Conservation (phyloP, 2,888 invertebrate species). For the Mesorhabditis sp. region DNA sequence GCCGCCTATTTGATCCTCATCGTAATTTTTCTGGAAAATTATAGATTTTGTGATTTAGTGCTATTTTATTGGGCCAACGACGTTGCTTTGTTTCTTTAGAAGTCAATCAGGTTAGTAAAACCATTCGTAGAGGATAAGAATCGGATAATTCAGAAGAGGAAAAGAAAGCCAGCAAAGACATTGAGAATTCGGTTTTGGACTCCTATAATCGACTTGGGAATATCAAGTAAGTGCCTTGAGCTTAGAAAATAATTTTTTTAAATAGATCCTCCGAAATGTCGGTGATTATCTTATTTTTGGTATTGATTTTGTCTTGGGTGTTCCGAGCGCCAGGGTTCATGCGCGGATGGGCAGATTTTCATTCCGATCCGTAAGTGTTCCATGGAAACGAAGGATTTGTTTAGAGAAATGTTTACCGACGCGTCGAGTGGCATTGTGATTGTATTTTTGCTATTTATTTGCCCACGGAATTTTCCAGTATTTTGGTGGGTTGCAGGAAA, state of each 20-base stretch:
- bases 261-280: constrained; percentile 26
- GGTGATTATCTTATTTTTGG: constrained; percentile 17
- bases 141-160: background rate
- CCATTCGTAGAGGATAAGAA: background rate
- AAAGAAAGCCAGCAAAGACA: background rate
- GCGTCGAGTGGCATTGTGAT: constrained; percentile 25
- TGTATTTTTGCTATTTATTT: constrained; percentile 25
- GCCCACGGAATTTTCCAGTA: constrained; percentile 20
- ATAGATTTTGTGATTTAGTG: background rate
- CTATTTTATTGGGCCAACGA: background rate
- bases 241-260: background rate
- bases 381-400: background rate
- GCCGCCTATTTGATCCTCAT: constrained; percentile 29
- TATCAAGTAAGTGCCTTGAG: constrained; percentile 16
- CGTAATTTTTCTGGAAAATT: constrained; percentile 6
- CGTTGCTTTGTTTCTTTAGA: background rate
- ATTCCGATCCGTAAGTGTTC: constrained; percentile 10
- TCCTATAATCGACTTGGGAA: constrained; percentile 21
- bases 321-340: constrained; percentile 28
- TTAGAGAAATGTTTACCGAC: constrained; percentile 14
- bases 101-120: background rate
- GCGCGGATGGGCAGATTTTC: constrained; percentile 23
- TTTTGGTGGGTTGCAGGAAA: background rate
- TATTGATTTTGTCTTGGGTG: constrained; percentile 28
- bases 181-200: background rate